phyloP scores from a whole-genome alignment of 2,113 vertebrate species.

The Megaceryle torquata region DNA sequence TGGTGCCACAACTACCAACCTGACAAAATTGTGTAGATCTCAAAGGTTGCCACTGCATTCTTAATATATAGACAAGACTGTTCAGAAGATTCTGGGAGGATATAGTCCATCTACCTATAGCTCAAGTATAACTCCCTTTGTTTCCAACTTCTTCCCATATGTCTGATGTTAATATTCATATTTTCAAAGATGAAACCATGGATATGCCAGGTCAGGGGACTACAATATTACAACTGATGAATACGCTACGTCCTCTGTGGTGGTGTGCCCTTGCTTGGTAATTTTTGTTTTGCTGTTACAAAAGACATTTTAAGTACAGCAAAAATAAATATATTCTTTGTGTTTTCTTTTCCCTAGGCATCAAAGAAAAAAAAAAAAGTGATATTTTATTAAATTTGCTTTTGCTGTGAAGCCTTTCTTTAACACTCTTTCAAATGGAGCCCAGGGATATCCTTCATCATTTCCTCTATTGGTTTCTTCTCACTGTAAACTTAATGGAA shows the following conservation, averaged over 20 bases:
- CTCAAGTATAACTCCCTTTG: not conserved
- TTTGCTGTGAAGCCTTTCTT: not conserved
- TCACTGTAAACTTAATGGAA: conserved; percentile 55
- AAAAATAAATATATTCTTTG: not conserved
- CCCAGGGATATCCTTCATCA: conserved; percentile 48
- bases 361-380: not conserved
- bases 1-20: not conserved
- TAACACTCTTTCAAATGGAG: conserved; percentile 27
- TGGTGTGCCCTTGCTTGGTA: not conserved
- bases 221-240: not conserved
- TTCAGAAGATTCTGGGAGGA: not conserved
- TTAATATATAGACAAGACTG: not conserved
- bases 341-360: not conserved
- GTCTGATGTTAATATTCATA: not conserved
- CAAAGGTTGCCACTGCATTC: not conserved
- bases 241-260: not conserved
- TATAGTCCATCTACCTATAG: not conserved
- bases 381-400: conserved; percentile 4
- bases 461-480: conserved; percentile 54
- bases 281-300: not conserved
- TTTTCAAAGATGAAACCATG: not conserved
- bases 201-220: not conserved
- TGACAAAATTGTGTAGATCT: not conserved
- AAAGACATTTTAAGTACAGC: not conserved
- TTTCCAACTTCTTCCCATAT: not conserved